A percentile compares a stretch with the other conserved stretches of the same genome.
Evolutionary conservation across 1,140 invertebrate genomes (phyloP).

Genomic region (Druon quercuslanigerum): DNA sequence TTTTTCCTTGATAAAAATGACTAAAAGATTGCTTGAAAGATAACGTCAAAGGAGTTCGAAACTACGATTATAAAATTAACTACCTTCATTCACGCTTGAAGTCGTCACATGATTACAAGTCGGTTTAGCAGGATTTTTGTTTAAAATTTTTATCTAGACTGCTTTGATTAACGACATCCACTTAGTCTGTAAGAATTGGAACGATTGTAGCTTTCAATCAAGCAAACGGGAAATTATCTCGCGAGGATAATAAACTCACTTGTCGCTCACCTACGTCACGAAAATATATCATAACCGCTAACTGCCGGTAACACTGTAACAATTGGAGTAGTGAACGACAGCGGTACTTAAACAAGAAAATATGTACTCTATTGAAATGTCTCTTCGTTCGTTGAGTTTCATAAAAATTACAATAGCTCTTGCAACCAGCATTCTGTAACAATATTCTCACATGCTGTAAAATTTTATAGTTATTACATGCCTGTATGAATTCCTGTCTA

Average conservation of each 20-base stretch:
- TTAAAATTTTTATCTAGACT: neutral
- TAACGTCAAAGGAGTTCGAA: slow-evolving; percentile 5
- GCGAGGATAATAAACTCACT: slow-evolving; percentile 20
- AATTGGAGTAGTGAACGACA: slow-evolving; percentile 11
- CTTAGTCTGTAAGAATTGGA: slow-evolving; percentile 4
- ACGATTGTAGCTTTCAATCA: slow-evolving; percentile 27
- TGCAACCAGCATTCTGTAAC: too few relatives aligned
- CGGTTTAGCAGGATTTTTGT: neutral
- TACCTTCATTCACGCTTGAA: too few relatives aligned
- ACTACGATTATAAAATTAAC: neutral
- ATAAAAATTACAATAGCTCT: too few relatives aligned
- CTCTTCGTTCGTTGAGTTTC: too few relatives aligned
- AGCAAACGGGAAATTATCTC: slow-evolving; percentile 25
- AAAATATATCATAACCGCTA: slow-evolving; percentile 21
- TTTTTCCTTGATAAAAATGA: too few relatives aligned
- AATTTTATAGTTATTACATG: too few relatives aligned
- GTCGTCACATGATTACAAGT: too few relatives aligned
- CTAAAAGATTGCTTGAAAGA: neutral
- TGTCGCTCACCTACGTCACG: slow-evolving; percentile 19
- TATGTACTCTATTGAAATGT: too few relatives aligned
- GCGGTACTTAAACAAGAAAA: neutral
- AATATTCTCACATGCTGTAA: too few relatives aligned
- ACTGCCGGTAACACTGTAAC: slow-evolving; percentile 12
- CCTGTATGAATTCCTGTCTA: too few relatives aligned
- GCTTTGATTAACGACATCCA: slow-evolving; percentile 20